Evolutionary conservation across 2,888 invertebrate species (phyloP).

Genomic region (Blera fallax): DNA sequence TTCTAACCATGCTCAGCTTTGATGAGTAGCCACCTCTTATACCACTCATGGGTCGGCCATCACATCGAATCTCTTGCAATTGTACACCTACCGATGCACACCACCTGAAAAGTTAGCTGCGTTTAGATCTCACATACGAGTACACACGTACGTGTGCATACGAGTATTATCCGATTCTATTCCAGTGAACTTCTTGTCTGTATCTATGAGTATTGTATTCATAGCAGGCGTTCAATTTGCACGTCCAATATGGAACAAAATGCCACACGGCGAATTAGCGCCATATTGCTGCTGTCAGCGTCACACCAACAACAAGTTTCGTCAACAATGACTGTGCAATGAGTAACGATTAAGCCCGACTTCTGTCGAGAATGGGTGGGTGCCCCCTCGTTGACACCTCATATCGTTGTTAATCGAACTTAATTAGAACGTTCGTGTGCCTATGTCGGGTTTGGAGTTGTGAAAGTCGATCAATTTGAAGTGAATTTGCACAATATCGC

Average conservation of each 20-base stretch:
- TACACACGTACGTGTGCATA: too few relatives aligned
- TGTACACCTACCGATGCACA: background rate
- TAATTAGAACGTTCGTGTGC: slow-evolving; percentile 39
- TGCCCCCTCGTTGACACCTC: slow-evolving; percentile 34
- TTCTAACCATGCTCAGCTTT: too few relatives aligned
- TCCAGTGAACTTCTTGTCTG: background rate
- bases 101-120: background rate
- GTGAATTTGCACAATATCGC: slow-evolving; percentile 3
- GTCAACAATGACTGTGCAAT: slow-evolving; percentile 6
- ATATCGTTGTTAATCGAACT: slow-evolving; percentile 23
- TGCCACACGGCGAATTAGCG: slow-evolving; percentile 13
- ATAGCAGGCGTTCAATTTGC: background rate
- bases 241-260: slow-evolving; percentile 13
- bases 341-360: background rate
- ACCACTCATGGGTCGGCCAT: too few relatives aligned
- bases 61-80: too few relatives aligned
- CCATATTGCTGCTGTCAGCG: background rate
- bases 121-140: background rate
- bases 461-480: slow-evolving; percentile 37
- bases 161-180: background rate
- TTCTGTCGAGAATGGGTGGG: slow-evolving; percentile 12
- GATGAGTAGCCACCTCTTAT: too few relatives aligned
- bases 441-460: background rate
- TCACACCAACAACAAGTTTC: background rate
- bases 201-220: background rate